These are phyloP conservation scores for Liposcelis brunnea DNA, from an alignment of 2,888 invertebrate genomes.

Conservation along the genomic window DNA sequence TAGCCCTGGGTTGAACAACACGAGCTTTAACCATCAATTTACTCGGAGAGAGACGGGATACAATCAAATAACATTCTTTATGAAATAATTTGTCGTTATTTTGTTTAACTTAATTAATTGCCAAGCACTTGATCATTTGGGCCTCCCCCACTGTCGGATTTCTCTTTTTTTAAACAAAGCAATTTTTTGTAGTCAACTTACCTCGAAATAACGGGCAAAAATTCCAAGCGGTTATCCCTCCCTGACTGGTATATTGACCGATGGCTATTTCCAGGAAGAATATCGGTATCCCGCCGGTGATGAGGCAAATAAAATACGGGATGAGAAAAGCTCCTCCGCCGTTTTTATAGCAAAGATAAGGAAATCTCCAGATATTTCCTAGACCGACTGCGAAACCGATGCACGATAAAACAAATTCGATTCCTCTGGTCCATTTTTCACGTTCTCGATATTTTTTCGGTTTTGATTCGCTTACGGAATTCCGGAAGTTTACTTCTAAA, in stretches of 20 bases:
- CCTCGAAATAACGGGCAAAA: slow-evolving; percentile 19
- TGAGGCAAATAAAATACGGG: slow-evolving; percentile 38
- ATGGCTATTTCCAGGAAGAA: slow-evolving; percentile 41
- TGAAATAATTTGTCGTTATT: no score
- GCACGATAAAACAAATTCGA: slow-evolving; percentile 39
- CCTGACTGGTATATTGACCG: slow-evolving; percentile 42
- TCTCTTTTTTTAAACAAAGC: no score
- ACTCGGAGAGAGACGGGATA: no score
- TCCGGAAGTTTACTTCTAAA: no score
- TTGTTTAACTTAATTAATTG: no score
- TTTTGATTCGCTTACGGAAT: no score
- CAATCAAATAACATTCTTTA: no score
- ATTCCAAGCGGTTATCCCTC: slow-evolving; percentile 22
- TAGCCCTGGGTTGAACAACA: no score
- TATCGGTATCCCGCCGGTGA: slow-evolving; percentile 39
- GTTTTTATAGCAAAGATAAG: slow-evolving; percentile 36
- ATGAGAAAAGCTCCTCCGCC: slow-evolving; percentile 38
- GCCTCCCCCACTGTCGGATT: no score
- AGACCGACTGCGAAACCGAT: slow-evolving; percentile 41
- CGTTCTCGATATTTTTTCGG: slow-evolving; percentile 5
- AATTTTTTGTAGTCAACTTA: slow-evolving; percentile 6
- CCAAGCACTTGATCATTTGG: no score
- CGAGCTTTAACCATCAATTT: no score
- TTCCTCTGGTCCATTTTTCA: slow-evolving; percentile 18
- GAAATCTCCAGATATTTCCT: slow-evolving; percentile 49